phyloP scores from a whole-genome alignment of 2,888 invertebrate species.

The Drepanosiphum platanoidis region DNA sequence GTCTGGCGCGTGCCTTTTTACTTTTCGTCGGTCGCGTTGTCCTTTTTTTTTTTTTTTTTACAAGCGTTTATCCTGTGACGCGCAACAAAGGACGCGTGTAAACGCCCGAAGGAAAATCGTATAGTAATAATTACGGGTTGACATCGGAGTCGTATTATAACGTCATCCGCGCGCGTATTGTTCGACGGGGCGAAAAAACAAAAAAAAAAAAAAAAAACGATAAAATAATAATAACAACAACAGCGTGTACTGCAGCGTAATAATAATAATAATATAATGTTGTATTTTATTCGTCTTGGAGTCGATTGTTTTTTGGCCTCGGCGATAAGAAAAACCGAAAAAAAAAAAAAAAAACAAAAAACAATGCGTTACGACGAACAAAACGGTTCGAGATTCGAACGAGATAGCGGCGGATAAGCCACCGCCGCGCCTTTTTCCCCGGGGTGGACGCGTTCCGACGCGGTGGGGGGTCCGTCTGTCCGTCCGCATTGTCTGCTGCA shows the following conservation, averaged over 20 bases:
- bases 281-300: neutral
- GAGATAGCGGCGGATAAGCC: slow-evolving; percentile 45
- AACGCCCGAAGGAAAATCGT: neutral
- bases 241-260: neutral
- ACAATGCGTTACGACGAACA: slow-evolving; percentile 37
- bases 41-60: no score
- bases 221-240: no score
- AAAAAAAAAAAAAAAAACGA: neutral
- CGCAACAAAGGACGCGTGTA: neutral
- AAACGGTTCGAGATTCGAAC: slow-evolving; percentile 8
- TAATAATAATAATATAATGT: neutral
- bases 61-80: neutral
- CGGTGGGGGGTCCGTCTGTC: slow-evolving; percentile 47
- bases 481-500: neutral
- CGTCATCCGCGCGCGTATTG: neutral
- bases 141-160: neutral
- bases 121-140: neutral
- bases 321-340: neutral
- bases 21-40: no score
- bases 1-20: no score
- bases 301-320: neutral
- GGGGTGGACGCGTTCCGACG: slow-evolving; percentile 23
- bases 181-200: neutral
- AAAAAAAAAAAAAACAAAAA: neutral
- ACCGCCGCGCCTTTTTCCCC: slow-evolving; percentile 43